Evolutionary conservation across 1,140 invertebrate species (phyloP).

Genomic region (Drosophila pectinifera): DNA sequence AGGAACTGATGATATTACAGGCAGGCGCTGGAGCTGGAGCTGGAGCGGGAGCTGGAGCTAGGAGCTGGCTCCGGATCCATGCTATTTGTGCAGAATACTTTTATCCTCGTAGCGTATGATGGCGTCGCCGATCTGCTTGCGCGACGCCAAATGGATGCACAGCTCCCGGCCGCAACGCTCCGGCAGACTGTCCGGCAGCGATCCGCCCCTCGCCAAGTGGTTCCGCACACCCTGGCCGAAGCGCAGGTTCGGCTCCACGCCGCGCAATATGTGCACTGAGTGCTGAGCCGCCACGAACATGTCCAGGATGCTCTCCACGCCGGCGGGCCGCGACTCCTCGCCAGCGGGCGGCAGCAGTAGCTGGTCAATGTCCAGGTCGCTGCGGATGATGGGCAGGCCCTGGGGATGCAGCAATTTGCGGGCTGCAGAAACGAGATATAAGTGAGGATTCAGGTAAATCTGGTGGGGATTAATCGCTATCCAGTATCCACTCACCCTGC

Average conservation of each 20-base stretch:
- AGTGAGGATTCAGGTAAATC: neutral
- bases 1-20: constrained; percentile 75
- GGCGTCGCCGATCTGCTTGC: constrained; percentile 84
- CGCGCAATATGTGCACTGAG: constrained; percentile 79
- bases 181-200: constrained; percentile 34
- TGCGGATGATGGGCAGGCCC: constrained; percentile 87
- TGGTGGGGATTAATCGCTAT: no score
- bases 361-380: constrained; percentile 87
- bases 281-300: constrained; percentile 83
- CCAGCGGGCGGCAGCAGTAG: constrained; percentile 76
- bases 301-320: constrained; percentile 77
- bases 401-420: constrained; percentile 87
- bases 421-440: constrained; percentile 84
- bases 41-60: no score
- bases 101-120: constrained; percentile 83
- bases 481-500: constrained; percentile 86
- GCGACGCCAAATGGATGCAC: constrained; percentile 82
- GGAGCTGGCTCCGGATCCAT: neutral
- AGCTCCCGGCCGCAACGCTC: constrained; percentile 50
- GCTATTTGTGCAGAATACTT: constrained; percentile 79
- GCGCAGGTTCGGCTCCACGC: constrained; percentile 80
- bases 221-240: constrained; percentile 72
- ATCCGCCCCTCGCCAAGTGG: constrained; percentile 54
- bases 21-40: constrained; percentile 42
- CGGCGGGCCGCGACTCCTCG: constrained; percentile 29